Conservation (phyloP, 1,140 invertebrate genomes). For the Pachyrhynchus sulphureomaculatus region DNA sequence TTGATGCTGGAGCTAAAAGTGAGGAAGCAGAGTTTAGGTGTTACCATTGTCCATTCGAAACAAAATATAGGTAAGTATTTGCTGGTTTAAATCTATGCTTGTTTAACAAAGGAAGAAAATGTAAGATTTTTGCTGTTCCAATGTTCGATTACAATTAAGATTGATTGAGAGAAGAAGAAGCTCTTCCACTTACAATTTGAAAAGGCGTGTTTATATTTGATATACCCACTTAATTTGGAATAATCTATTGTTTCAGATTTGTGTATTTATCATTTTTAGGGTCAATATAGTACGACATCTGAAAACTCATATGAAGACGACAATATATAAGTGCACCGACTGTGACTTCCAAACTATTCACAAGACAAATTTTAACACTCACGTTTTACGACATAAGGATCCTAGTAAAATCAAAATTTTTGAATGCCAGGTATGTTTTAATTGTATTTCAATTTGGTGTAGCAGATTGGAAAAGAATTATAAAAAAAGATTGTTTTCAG, state of each 20-base stretch:
- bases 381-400: constrained; percentile 16
- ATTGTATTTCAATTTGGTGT: background rate
- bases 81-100: background rate
- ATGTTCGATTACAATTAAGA: no score
- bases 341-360: constrained; percentile 20
- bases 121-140: no score
- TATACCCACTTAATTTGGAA: no score
- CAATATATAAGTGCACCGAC: constrained; percentile 7
- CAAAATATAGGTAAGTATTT: constrained; percentile 10
- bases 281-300: constrained; percentile 19
- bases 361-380: constrained; percentile 22
- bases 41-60: constrained; percentile 21
- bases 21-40: constrained; percentile 11
- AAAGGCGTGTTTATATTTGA: no score
- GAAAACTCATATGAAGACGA: constrained; percentile 17
- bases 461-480: no score
- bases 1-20: background rate
- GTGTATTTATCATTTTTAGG: no score
- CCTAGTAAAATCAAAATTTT: constrained; percentile 13
- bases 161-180: no score
- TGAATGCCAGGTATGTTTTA: constrained; percentile 6
- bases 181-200: no score
- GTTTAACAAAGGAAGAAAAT: no score
- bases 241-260: no score
- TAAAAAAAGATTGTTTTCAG: no score